Evolutionary conservation across 1,140 invertebrate species (phyloP).

Genomic region (Camponotus pennsylvanicus): DNA sequence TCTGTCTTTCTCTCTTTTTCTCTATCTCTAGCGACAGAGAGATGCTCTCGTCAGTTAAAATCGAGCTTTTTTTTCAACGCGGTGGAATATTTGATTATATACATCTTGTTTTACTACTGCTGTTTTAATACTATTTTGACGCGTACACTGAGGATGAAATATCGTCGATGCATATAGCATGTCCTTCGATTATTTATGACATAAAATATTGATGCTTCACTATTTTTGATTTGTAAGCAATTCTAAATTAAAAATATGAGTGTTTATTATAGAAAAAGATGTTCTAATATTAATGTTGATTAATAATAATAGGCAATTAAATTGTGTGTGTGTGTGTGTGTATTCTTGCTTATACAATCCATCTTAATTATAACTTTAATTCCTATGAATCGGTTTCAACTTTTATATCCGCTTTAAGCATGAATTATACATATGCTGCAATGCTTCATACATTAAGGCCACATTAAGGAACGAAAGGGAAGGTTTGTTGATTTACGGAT

Average conservation of each 20-base stretch:
- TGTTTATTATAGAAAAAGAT: too few species aligned
- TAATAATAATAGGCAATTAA: background rate
- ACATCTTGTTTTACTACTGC: background rate
- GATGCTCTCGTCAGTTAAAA: slow-evolving; percentile 70
- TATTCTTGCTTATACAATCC: background rate
- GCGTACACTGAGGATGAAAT: background rate
- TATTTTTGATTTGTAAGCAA: too few species aligned
- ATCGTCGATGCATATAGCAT: background rate
- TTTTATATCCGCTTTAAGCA: slow-evolving; percentile 34
- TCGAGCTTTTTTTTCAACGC: slow-evolving; percentile 65
- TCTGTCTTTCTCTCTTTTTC: slow-evolving; percentile 31
- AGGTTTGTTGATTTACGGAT: slow-evolving; percentile 62
- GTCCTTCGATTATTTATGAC: too few species aligned
- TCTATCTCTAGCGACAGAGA: slow-evolving; percentile 62
- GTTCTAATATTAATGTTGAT: too few species aligned
- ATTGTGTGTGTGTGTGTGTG: background rate
- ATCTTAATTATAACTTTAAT: slow-evolving; percentile 52
- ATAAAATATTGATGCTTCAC: too few species aligned
- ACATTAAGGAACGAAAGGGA: slow-evolving; percentile 27
- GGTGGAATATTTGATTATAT: slow-evolving; percentile 64
- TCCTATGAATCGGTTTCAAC: slow-evolving; percentile 35
- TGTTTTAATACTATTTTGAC: background rate
- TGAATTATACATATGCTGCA: slow-evolving; percentile 41
- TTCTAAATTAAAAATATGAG: too few species aligned
- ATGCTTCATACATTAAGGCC: slow-evolving; percentile 45